Conservation (phyloP, 2,797 vertebrate species). For the Rhynchotus rufescens region DNA sequence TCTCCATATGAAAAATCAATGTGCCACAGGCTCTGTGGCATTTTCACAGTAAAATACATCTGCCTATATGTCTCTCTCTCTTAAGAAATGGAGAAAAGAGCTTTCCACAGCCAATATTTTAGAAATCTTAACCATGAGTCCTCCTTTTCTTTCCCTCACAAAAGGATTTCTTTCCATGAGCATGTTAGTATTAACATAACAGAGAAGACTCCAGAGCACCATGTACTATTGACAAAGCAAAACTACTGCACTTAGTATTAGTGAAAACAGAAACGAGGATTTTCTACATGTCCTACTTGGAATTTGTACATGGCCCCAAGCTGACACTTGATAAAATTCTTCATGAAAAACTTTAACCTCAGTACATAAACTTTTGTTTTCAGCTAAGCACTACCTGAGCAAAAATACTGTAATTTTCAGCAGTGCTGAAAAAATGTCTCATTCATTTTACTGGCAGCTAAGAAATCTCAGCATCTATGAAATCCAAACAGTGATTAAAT, state of each 20-base stretch:
- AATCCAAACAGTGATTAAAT: slow-evolving; percentile 24
- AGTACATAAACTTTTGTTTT: neutral
- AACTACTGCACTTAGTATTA: slow-evolving; percentile 8
- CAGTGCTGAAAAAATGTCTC: neutral
- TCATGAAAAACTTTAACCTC: neutral
- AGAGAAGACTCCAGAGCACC: slow-evolving; percentile 35
- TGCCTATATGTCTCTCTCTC: slow-evolving; percentile 41
- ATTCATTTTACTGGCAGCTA: neutral
- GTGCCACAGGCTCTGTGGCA: slow-evolving; percentile 13
- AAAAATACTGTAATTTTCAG: neutral
- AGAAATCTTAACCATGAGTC: slow-evolving; percentile 25
- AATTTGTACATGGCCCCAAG: neutral
- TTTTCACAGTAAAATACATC: slow-evolving; percentile 51
- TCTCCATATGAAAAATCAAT: slow-evolving; percentile 64
- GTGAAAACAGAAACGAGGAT: slow-evolving; percentile 3
- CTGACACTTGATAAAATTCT: neutral
- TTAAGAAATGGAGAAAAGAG: slow-evolving; percentile 17
- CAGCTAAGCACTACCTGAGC: neutral
- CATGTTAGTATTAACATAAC: slow-evolving; percentile 22
- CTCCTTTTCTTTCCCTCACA: neutral
- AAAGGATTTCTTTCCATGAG: slow-evolving; percentile 26
- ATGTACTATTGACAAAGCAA: slow-evolving; percentile 12
- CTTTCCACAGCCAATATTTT: slow-evolving; percentile 24
- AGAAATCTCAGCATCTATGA: slow-evolving; percentile 13
- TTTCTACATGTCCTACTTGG: neutral